Conservation (phyloP, 2,888 invertebrate species). For the Frankliniella fusca region DNA sequence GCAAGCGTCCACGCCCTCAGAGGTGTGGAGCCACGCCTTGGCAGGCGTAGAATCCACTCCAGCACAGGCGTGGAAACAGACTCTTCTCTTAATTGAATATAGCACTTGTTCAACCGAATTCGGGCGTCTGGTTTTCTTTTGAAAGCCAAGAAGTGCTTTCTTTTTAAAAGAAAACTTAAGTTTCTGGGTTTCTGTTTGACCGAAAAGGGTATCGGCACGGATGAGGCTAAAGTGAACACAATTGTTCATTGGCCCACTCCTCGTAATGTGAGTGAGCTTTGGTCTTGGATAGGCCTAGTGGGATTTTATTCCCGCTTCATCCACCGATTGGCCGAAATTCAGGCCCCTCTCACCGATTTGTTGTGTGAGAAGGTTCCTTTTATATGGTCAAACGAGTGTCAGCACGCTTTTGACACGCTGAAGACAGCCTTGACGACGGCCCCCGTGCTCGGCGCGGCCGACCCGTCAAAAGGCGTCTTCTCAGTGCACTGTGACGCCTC, state of each 20-base stretch:
- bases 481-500: neutral
- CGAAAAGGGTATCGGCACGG: neutral
- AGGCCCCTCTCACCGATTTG: neutral
- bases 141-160: neutral
- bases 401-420: neutral
- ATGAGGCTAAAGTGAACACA: neutral
- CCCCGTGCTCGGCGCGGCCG: neutral
- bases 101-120: no score
- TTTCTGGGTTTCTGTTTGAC: neutral
- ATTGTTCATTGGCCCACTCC: neutral
- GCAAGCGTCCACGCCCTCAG: no score
- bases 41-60: no score
- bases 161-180: neutral
- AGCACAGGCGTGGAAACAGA: no score
- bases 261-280: neutral
- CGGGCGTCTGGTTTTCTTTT: neutral
- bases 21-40: no score
- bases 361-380: neutral
- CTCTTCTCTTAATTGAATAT: no score
- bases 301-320: neutral
- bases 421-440: neutral
- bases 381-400: neutral
- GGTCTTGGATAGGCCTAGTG: neutral
- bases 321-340: neutral
- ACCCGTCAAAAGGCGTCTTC: neutral